phyloP scores from a whole-genome alignment of 92 coral and sea anemone genomes.

The Phymanthus crucifer region DNA sequence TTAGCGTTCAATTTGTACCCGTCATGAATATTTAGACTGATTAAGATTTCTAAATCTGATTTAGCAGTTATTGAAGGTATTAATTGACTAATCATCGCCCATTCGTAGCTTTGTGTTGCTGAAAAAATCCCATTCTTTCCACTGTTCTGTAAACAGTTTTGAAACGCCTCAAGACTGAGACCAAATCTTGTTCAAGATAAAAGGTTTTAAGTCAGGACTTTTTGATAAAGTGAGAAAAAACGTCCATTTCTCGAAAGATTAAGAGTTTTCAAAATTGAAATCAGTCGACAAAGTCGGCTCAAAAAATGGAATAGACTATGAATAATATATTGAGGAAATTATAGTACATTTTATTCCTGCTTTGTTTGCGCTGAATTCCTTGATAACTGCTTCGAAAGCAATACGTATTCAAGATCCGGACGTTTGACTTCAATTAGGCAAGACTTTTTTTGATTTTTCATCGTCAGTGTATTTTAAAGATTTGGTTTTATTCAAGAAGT shows the following conservation, averaged over 20 bases:
- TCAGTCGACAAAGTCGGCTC: neutral
- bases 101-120: slow-evolving; percentile 8
- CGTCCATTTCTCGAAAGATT: neutral
- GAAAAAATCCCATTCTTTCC: neutral
- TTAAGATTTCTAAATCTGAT: slow-evolving; percentile 3
- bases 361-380: neutral
- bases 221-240: neutral
- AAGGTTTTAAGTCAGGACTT: neutral
- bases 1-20: neutral
- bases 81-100: neutral
- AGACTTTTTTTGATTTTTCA: neutral
- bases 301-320: neutral
- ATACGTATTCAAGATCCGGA: neutral
- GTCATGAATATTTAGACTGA: neutral
- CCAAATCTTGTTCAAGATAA: neutral
- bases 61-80: neutral
- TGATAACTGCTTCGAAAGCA: neutral
- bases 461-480: neutral
- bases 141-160: neutral
- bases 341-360: neutral
- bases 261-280: neutral
- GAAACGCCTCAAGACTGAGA: neutral
- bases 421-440: slow-evolving; percentile 1
- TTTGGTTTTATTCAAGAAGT: neutral
- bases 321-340: neutral